A percentile compares a stretch with the other conserved stretches of the same genome.
Evolutionary conservation across 2,113 vertebrate genomes (phyloP).

Genomic region (Capreolus pygargus): DNA sequence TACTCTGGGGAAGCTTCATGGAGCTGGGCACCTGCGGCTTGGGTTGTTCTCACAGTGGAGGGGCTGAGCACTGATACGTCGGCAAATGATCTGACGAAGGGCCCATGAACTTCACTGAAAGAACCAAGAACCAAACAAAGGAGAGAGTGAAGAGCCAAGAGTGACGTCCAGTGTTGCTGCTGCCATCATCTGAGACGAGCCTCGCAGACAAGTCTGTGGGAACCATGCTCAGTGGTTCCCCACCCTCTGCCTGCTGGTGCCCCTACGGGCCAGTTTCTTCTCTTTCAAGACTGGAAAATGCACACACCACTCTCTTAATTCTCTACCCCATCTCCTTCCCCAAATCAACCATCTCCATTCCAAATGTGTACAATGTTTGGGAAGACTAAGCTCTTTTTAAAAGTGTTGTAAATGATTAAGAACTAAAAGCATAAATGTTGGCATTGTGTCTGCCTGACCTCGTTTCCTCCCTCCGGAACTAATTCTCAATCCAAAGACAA

Average conservation of each 20-base stretch:
- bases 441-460: neutral
- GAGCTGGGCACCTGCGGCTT: neutral
- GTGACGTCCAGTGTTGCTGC: no score
- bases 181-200: neutral
- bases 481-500: neutral
- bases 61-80: neutral
- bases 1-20: neutral
- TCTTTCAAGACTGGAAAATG: neutral
- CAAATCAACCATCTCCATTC: neutral
- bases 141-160: neutral
- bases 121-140: neutral
- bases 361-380: neutral
- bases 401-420: neutral
- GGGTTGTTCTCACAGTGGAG: neutral
- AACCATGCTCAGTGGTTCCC: neutral
- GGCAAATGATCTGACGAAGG: neutral
- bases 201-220: neutral
- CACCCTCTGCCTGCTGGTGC: neutral
- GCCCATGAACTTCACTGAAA: neutral
- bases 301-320: neutral
- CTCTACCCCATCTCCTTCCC: neutral
- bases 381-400: neutral
- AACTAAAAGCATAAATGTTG: neutral
- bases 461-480: neutral
- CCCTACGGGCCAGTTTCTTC: neutral